Conservation (phyloP, 53 echinoderm and acorn worm species). For the Crossaster papposus region DNA sequence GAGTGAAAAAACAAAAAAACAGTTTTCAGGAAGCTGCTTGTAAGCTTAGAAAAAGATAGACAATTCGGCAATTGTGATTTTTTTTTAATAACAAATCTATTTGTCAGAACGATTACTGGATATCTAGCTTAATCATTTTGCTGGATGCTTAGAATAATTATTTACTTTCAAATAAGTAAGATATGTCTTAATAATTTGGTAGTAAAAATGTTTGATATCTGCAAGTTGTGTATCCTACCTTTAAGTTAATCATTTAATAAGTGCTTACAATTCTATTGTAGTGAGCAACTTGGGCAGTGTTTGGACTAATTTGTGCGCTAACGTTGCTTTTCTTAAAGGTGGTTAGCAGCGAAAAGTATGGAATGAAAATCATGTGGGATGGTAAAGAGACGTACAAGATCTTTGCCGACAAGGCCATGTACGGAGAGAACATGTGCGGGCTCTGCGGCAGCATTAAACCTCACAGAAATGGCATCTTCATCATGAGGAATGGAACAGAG, state of each 20-base stretch:
- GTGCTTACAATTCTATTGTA: no score
- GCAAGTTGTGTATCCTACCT: no score
- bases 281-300: background rate
- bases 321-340: slow-evolving; percentile 4
- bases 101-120: no score
- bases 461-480: background rate
- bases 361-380: slow-evolving; percentile 24
- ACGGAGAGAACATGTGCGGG: slow-evolving; percentile 36
- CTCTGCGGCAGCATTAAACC: slow-evolving; percentile 23
- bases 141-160: no score
- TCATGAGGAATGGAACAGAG: background rate
- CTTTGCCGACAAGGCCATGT: background rate
- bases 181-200: no score
- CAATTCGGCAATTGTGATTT: no score
- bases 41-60: no score
- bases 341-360: slow-evolving; percentile 4
- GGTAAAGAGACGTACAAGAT: slow-evolving; percentile 5
- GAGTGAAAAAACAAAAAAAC: background rate
- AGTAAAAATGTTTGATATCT: no score
- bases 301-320: background rate
- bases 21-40: background rate
- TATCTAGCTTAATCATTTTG: no score
- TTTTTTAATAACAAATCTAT: no score
- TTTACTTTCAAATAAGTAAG: no score
- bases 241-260: no score